Percentiles rank a stretch among this genome's conserved stretches.
phyloP scores from a whole-genome alignment of 2,113 vertebrate genomes.

The Chlamydotis undulata region DNA sequence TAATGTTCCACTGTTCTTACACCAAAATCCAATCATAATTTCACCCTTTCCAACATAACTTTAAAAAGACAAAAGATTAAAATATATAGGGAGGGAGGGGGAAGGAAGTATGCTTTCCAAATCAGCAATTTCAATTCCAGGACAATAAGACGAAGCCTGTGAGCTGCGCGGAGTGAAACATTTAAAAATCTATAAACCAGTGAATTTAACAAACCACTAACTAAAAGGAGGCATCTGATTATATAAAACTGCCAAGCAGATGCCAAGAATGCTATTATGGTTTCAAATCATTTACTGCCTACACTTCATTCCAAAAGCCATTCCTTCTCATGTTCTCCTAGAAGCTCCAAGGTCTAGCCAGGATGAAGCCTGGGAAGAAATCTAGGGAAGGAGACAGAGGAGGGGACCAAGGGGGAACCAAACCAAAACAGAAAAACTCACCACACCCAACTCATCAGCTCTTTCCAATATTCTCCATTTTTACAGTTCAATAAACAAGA shows the following conservation, averaged over 20 bases:
- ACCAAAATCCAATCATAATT: neutral
- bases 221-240: conserved; percentile 55
- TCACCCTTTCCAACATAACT: neutral
- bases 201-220: conserved; percentile 58
- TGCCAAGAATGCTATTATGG: conserved; percentile 48
- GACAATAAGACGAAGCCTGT: neutral
- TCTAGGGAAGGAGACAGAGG: neutral
- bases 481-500: neutral
- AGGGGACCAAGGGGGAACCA: too few species aligned
- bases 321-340: neutral
- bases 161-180: neutral
- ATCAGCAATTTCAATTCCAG: conserved; percentile 1
- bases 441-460: neutral
- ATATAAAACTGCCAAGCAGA: conserved; percentile 27
- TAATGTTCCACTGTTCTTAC: neutral
- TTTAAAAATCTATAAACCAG: conserved; percentile 54
- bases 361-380: neutral
- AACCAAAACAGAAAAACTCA: neutral
- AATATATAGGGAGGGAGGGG: neutral
- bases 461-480: neutral
- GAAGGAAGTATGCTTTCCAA: neutral
- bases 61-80: neutral
- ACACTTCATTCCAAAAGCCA: neutral
- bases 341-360: neutral
- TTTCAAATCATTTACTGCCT: conserved; percentile 10